Evolutionary conservation across 2,888 invertebrate species (phyloP).

Genomic region (Rotaria magnacalcarata): DNA sequence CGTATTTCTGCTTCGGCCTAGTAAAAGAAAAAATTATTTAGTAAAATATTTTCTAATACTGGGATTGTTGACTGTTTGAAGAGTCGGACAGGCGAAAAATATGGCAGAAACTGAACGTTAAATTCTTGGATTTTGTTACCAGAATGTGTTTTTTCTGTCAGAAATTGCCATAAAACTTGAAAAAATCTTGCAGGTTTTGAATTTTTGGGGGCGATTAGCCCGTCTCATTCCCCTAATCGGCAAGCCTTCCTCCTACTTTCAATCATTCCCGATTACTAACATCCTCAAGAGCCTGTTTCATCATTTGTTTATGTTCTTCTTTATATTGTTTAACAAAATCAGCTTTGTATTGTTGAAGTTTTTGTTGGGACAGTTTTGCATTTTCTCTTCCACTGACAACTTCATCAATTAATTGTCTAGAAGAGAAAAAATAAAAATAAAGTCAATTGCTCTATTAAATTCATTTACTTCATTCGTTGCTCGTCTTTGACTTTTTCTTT

Average conservation of each 20-base stretch:
- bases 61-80: too few relatives aligned
- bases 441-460: neutral
- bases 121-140: too few relatives aligned
- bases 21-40: neutral
- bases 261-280: slow-evolving; percentile 47
- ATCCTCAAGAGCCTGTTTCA: slow-evolving; percentile 57
- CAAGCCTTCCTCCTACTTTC: too few relatives aligned
- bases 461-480: slow-evolving; percentile 54
- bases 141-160: too few relatives aligned
- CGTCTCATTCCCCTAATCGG: too few relatives aligned
- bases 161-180: too few relatives aligned
- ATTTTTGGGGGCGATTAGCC: too few relatives aligned
- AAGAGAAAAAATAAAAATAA: neutral
- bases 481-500: slow-evolving; percentile 55
- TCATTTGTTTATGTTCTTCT: slow-evolving; percentile 56
- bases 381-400: slow-evolving; percentile 56
- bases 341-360: slow-evolving; percentile 56
- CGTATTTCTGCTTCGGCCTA: slow-evolving; percentile 58
- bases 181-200: too few relatives aligned
- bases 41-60: neutral
- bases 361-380: slow-evolving; percentile 55
- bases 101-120: too few relatives aligned
- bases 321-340: slow-evolving; percentile 55
- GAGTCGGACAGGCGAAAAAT: too few relatives aligned
- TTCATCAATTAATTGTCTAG: slow-evolving; percentile 51